These are phyloP conservation scores for Miltochrista miniata DNA, from an alignment of 2,888 invertebrate genomes.

Conservation along the genomic window DNA sequence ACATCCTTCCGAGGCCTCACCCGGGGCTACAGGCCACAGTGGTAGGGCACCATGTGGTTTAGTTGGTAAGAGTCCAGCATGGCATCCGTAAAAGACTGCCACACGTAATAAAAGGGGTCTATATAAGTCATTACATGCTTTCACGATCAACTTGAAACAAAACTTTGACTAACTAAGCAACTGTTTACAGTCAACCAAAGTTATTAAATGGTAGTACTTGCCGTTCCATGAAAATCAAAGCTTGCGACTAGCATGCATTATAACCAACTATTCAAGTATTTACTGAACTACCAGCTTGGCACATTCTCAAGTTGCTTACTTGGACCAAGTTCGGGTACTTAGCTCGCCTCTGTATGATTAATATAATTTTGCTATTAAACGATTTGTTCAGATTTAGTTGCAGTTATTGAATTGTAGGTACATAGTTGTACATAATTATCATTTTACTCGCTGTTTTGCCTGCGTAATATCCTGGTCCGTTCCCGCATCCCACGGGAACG, in stretches of 20 bases:
- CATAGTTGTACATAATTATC: too few relatives aligned
- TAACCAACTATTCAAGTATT: constrained; percentile 42
- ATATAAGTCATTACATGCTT: neutral
- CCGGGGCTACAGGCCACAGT: too few relatives aligned
- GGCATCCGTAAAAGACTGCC: too few relatives aligned
- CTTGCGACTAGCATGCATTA: constrained; percentile 27
- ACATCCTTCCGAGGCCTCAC: too few relatives aligned
- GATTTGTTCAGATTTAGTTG: too few relatives aligned
- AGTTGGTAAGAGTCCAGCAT: too few relatives aligned
- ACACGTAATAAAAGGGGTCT: too few relatives aligned
- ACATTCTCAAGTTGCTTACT: constrained; percentile 35
- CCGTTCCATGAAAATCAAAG: constrained; percentile 12
- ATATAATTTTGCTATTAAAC: constrained; percentile 27
- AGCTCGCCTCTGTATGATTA: constrained; percentile 56
- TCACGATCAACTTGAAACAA: neutral
- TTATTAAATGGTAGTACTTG: constrained; percentile 3
- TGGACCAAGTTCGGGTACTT: constrained; percentile 41
- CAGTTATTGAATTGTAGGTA: too few relatives aligned
- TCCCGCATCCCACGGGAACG: too few relatives aligned
- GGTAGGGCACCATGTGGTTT: too few relatives aligned
- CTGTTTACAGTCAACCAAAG: neutral
- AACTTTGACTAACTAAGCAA: neutral
- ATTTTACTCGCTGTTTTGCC: too few relatives aligned
- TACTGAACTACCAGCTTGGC: constrained; percentile 28
- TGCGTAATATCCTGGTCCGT: too few relatives aligned